Base-by-base conservation (phyloP, 1,140 invertebrate species). In the Drosophila rufa region DNA sequence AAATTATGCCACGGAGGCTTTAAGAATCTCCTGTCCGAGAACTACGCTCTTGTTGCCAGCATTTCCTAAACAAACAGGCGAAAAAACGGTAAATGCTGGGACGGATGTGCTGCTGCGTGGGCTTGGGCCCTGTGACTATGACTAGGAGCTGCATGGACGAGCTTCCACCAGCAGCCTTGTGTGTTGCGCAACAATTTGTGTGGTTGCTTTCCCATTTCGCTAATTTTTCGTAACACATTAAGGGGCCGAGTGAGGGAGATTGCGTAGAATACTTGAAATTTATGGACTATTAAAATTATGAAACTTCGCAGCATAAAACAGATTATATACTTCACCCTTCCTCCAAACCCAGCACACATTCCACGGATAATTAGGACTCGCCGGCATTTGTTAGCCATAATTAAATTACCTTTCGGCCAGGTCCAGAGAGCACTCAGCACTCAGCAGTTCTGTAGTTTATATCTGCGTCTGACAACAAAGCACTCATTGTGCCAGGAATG, bases 391-490 rank as follows among this genome's bases (percentile, higher is more conserved):
- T 70, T 12, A 22, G 3, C 30, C 30, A 11, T 42, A 45, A 51
- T 73, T 50, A 38, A 71, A 51, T 51, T 60, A 43, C 47, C 42
- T 48, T 36, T 67, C 12, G 7, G 12, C n/a, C 33, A 30, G 30
- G 27, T 17, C 55, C 40, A 38, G n/a, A 5, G 6, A 45, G 62
- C 22, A 17, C 48, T 33, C 62, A 38, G 50, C 50, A 30, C 17
- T 33, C 62, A 30, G 51, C 43, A 30, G 25, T 14, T 42, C 15
- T 47, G 25, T 19, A 43, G 61, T n/a, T 51, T 45, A 22, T 60
- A 36, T 45, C 69, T 73, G 69, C 38, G 1, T 25, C 17, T 60
- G 67, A 60, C 67, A 71, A 40, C 70, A 43, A 73, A 71, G 11
- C 53, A 45, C 22, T 51, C 30, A 6, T 48, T 33, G 12, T 1